Conservation (phyloP, 2,888 invertebrate species). For the Oithona nana region DNA sequence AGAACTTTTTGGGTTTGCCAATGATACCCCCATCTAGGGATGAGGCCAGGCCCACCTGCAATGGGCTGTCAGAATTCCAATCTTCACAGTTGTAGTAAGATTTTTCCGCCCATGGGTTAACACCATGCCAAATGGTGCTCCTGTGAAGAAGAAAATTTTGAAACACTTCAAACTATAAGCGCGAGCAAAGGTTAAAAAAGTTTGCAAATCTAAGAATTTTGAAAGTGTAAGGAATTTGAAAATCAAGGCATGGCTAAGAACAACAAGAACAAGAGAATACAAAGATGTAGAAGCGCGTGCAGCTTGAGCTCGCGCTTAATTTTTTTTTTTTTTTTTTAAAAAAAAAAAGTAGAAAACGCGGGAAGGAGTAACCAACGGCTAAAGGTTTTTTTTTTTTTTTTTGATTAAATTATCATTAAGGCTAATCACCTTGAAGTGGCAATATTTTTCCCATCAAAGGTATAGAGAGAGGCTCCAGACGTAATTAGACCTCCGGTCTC, state of each 20-base stretch:
- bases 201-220: no score
- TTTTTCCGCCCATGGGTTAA: background rate
- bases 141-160: no score
- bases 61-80: background rate
- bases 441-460: background rate
- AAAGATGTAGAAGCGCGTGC: no score
- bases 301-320: no score
- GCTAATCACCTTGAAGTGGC: background rate
- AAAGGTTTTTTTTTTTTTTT: background rate
- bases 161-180: no score
- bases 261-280: no score
- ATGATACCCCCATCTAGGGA: background rate
- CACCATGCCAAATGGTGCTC: background rate
- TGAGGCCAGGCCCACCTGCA: background rate
- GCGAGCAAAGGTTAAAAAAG: no score
- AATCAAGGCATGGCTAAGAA: no score
- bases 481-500: background rate
- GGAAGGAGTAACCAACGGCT: no score
- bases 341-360: no score
- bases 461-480: background rate
- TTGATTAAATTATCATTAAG: background rate
- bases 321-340: no score
- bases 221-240: no score
- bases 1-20: background rate
- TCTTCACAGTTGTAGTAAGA: background rate